phyloP scores from a whole-genome alignment of 2,797 vertebrate genomes.

The Xyrichtys novacula region DNA sequence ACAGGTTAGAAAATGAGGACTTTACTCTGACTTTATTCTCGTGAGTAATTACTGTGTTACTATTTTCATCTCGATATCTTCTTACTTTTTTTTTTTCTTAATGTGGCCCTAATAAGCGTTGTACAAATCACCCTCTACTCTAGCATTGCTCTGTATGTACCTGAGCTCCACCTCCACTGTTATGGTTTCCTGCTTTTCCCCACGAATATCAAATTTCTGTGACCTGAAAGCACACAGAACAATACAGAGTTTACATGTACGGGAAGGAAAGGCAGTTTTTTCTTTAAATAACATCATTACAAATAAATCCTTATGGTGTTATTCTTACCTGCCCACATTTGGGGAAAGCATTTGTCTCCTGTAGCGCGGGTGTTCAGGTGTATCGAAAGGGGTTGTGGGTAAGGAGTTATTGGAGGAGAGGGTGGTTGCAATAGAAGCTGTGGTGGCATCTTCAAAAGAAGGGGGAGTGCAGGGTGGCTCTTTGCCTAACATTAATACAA shows the following conservation, averaged over 20 bases:
- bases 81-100: too few species aligned
- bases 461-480: constrained; percentile 92
- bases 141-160: too few species aligned
- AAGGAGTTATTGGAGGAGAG: constrained; percentile 94
- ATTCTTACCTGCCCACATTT: constrained; percentile 86
- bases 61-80: too few species aligned
- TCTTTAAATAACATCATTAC: background rate
- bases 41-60: too few species aligned
- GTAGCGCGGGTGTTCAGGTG: constrained; percentile 92
- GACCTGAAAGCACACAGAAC: constrained; percentile 72
- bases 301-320: background rate
- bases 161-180: constrained; percentile 92
- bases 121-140: too few species aligned
- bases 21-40: too few species aligned
- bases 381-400: constrained; percentile 93
- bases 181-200: constrained; percentile 90
- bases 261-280: background rate
- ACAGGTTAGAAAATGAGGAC: too few species aligned
- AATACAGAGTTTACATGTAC: background rate
- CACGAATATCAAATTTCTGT: constrained; percentile 80
- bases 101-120: too few species aligned
- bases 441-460: constrained; percentile 97
- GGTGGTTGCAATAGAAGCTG: constrained; percentile 94
- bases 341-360: constrained; percentile 91
- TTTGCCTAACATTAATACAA: constrained; percentile 77